A percentile compares a stretch with the other conserved stretches of the same genome.
These are phyloP conservation scores for Ashinkailepas kermadecensis DNA, from an alignment of 2,888 invertebrate species.

Conservation along the genomic window DNA sequence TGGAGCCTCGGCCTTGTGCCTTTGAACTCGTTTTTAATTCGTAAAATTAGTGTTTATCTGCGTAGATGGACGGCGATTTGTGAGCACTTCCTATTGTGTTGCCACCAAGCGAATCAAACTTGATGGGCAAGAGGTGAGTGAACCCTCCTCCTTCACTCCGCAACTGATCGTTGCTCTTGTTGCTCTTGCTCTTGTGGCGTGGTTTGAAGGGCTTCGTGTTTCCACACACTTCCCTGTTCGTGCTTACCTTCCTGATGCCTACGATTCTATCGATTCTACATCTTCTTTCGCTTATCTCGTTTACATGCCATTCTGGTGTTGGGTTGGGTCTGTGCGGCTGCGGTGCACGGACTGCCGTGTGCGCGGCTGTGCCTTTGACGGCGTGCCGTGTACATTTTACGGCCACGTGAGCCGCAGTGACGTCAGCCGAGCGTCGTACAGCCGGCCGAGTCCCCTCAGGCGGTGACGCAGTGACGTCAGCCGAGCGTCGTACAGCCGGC, in stretches of 20 bases:
- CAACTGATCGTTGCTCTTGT: background rate
- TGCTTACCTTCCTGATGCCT: background rate
- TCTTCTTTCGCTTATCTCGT: background rate
- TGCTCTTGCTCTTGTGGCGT: background rate
- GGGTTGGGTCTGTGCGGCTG: background rate
- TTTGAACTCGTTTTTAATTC: background rate
- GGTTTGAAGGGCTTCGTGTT: background rate
- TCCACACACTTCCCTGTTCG: background rate
- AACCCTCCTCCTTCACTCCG: background rate
- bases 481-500: too few species aligned
- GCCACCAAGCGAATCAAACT: constrained; percentile 2
- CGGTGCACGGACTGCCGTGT: background rate
- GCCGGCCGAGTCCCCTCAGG: too few species aligned
- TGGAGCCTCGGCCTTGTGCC: background rate
- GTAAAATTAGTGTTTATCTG: background rate
- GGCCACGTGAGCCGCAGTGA: too few species aligned
- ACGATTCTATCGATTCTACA: background rate
- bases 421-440: too few species aligned
- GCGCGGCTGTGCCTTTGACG: too few species aligned
- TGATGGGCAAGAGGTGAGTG: background rate
- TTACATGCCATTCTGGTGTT: background rate
- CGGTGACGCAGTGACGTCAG: too few species aligned
- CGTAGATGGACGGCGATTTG: background rate
- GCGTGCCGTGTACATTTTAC: too few species aligned
- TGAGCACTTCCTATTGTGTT: background rate